A percentile compares a stretch with the other conserved stretches of the same genome.
phyloP scores from a whole-genome alignment of 2,888 invertebrate species.

The Drosophila mayaguana region DNA sequence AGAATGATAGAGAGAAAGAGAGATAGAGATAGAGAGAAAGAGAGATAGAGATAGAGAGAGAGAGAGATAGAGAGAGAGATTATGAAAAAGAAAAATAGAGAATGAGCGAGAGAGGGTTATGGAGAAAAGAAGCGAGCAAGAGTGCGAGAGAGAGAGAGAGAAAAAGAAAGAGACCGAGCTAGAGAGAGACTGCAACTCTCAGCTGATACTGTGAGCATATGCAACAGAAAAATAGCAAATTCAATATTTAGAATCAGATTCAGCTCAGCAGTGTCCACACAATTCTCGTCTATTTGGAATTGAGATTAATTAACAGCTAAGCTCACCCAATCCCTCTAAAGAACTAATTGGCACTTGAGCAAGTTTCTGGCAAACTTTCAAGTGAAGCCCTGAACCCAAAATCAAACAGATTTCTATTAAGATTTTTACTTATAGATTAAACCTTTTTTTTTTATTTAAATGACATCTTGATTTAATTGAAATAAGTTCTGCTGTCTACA shows the following conservation, averaged over 20 bases:
- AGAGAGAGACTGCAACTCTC: too few species aligned
- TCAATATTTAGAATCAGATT: not conserved
- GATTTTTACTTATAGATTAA: not conserved
- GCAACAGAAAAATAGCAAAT: too few species aligned
- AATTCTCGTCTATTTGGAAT: not conserved
- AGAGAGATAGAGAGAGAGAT: too few species aligned
- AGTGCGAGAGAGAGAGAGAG: too few species aligned
- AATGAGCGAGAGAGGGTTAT: too few species aligned
- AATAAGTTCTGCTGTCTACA: conserved; percentile 1
- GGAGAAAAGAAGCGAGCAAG: too few species aligned
- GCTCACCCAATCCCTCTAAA: not conserved
- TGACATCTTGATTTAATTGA: conserved; percentile 6
- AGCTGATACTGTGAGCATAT: too few species aligned
- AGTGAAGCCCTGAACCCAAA: not conserved
- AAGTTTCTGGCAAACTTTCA: not conserved
- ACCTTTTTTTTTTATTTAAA: conserved; percentile 9
- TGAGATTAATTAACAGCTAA: not conserved
- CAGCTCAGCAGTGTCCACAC: not conserved
- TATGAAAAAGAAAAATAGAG: too few species aligned
- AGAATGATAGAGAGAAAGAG: too few species aligned
- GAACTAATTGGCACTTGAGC: not conserved
- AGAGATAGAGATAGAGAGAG: too few species aligned
- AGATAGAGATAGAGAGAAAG: too few species aligned
- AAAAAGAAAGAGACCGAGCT: too few species aligned
- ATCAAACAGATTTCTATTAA: not conserved